Percentiles rank a stretch among this genome's conserved stretches.
These are phyloP conservation scores for Megalurothrips usitatus DNA, from an alignment of 2,888 invertebrate genomes.

Conservation along the genomic window DNA sequence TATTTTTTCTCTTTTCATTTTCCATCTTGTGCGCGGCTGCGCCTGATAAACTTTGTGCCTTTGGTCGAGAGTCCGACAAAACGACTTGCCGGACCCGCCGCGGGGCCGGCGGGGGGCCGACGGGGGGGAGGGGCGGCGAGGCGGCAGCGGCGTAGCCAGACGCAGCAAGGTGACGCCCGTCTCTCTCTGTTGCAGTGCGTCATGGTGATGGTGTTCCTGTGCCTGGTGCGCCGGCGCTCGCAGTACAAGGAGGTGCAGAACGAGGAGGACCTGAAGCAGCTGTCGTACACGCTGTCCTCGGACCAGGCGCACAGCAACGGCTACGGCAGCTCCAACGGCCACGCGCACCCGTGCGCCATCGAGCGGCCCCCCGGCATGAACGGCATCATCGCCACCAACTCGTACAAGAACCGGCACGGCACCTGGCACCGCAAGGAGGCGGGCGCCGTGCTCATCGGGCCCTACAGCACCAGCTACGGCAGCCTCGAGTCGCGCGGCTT, in stretches of 20 bases:
- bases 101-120: no score
- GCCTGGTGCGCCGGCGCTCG: slow-evolving; percentile 44
- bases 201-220: slow-evolving; percentile 45
- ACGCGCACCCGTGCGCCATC: slow-evolving; percentile 45
- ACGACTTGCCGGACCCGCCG: background rate
- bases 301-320: slow-evolving; percentile 32
- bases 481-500: slow-evolving; percentile 40
- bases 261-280: slow-evolving; percentile 41
- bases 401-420: slow-evolving; percentile 60
- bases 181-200: slow-evolving; percentile 43
- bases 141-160: background rate
- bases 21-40: background rate
- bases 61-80: slow-evolving; percentile 12
- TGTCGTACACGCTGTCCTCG: slow-evolving; percentile 31
- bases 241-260: slow-evolving; percentile 46
- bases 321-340: slow-evolving; percentile 30
- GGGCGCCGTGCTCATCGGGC: slow-evolving; percentile 45
- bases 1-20: background rate
- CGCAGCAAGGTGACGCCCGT: background rate
- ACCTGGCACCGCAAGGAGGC: slow-evolving; percentile 49
- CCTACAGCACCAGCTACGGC: slow-evolving; percentile 55
- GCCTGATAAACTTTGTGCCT: slow-evolving; percentile 13
- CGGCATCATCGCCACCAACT: slow-evolving; percentile 69
- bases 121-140: no score
- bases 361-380: slow-evolving; percentile 70